These are phyloP conservation scores for Trachelus stipa DNA, from an alignment of 2,888 invertebrate species.

Conservation along the genomic window DNA sequence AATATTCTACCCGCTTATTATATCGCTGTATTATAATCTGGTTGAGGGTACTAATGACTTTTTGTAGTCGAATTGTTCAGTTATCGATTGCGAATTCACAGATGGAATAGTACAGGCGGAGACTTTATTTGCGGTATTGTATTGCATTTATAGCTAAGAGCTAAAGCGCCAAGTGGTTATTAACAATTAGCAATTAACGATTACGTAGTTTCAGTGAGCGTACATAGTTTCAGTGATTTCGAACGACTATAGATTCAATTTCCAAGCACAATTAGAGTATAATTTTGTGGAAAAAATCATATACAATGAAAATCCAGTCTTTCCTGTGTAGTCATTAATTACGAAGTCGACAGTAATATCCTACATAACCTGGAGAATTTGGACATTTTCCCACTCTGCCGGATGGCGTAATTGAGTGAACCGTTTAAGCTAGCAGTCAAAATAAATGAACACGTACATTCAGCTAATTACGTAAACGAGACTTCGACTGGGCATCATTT, in stretches of 20 bases:
- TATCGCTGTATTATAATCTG: not conserved
- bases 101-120: not conserved
- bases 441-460: conserved; percentile 23
- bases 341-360: not conserved
- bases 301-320: not conserved
- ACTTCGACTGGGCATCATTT: not conserved
- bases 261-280: not conserved
- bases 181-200: conserved; percentile 34
- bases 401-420: conserved; percentile 24
- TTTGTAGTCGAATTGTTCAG: not conserved
- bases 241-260: not conserved
- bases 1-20: not conserved
- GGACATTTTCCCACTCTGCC: conserved; percentile 7
- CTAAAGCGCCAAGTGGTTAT: conserved; percentile 26
- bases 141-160: not conserved
- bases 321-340: not conserved
- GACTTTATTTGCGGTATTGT: not conserved
- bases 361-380: not conserved
- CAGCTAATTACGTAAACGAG: conserved; percentile 20
- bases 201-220: conserved; percentile 14
- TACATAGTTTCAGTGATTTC: not conserved
- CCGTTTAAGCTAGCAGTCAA: conserved; percentile 28
- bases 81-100: not conserved
- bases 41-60: not conserved
- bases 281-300: not conserved